Base-by-base conservation (phyloP, 2,888 invertebrate genomes). In the Reticulitermes lucifugus region DNA sequence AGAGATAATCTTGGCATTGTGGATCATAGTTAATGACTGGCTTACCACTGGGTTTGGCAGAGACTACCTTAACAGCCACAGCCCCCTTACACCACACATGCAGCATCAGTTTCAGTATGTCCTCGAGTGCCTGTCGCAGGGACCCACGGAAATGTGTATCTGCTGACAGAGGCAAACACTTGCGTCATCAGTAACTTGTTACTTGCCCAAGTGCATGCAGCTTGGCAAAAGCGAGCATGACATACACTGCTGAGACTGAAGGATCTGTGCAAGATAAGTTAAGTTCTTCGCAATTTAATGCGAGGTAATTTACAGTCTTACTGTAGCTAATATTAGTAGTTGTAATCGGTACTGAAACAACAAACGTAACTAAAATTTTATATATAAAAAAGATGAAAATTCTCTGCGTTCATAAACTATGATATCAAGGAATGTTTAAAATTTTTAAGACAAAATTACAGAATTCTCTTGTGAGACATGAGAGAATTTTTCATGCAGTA, bases 51-150 rank as follows among this genome's bases (percentile, higher is more conserved):
- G 91, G 91, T 90, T 93, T 93, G 86, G 92, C 91, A 89, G 94
- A 93, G 86, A 95, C 92, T 88, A 93, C 92, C 88, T 93, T 93
- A 89, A 95, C 92, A 81, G 95, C 95, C 91, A 95, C 93, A 88
- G 94, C 94, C 90, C 96, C 95, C 88, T 94, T 93, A 90, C 96
- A 96, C 96, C 96, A 96, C 81, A 96, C 93, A 89, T 96, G 92
- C 89, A 96, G 93, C 96, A 96, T 96, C 89, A 95, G 92, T 90
- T 96, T 96, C 89, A 96, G 93, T 87, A 96, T 92, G 89, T 96
- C 96, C 90, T 96, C 96, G 89, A 96, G 91, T 89, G 94, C 94
- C 87, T 93, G 93, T 87, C 93, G 92, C 84, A 95, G 90, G 85
- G 94, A 92, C 86, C 91, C 91, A 86, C 91, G 75, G 22, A 29